Percentiles rank a stretch among this genome's conserved stretches.
These are phyloP conservation scores for Dicycla oo DNA, from an alignment of 2,888 invertebrate species.

Conservation along the genomic window DNA sequence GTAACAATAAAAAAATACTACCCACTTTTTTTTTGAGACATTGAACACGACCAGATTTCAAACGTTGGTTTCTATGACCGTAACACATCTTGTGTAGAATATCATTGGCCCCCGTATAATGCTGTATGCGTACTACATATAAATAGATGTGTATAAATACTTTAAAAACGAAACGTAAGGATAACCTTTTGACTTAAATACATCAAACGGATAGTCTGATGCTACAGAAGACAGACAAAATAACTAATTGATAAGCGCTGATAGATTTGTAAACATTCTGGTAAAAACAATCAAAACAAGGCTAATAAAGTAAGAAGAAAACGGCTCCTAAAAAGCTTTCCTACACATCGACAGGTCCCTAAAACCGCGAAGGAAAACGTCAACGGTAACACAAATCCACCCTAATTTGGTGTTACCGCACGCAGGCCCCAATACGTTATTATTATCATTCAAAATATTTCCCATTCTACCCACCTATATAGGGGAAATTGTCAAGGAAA, in stretches of 20 bases:
- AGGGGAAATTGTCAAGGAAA: conserved; percentile 66
- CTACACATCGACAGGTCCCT: conserved; percentile 60
- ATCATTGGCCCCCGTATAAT: too few species aligned
- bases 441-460: conserved; percentile 77
- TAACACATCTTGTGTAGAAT: too few species aligned
- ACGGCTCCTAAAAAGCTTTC: conserved; percentile 10
- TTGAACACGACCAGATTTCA: too few species aligned
- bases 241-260: not conserved
- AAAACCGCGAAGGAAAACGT: conserved; percentile 68
- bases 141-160: too few species aligned
- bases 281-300: not conserved
- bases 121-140: too few species aligned
- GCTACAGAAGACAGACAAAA: not conserved
- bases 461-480: conserved; percentile 70
- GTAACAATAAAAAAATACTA: too few species aligned
- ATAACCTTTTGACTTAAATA: not conserved
- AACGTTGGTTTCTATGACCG: too few species aligned
- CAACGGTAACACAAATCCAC: conserved; percentile 75
- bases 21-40: too few species aligned
- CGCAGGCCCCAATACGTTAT: conserved; percentile 77
- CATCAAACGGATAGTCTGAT: not conserved
- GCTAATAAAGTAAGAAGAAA: not conserved
- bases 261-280: not conserved
- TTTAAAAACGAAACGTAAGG: too few species aligned
- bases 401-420: conserved; percentile 84